A percentile compares a stretch with the other conserved stretches of the same genome.
Conservation (phyloP, 2,888 invertebrate species). For the Pedicia rivosa region DNA sequence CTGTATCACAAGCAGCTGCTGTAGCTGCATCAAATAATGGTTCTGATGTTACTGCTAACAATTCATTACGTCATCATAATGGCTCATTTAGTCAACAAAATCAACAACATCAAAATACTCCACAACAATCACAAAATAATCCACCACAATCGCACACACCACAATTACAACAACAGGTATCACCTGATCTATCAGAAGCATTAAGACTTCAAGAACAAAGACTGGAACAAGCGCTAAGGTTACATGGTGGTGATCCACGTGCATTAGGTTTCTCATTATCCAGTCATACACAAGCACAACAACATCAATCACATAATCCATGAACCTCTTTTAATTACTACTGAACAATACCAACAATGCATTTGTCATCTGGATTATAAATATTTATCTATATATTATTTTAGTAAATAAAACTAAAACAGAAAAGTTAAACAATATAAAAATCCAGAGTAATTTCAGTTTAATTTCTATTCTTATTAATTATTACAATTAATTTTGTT, state of each 20-base stretch:
- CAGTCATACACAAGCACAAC: conserved; percentile 26
- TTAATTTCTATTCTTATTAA: no score
- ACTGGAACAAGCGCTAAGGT: conserved; percentile 64
- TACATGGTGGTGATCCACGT: conserved; percentile 32
- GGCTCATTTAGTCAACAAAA: conserved; percentile 8
- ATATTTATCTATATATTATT: no score
- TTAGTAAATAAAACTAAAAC: no score
- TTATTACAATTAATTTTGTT: no score
- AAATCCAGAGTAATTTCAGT: no score
- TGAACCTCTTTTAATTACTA: conserved; percentile 71
- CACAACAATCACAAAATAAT: conserved; percentile 9
- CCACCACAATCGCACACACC: conserved; percentile 37
- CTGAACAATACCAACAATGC: background rate
- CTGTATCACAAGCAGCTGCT: conserved; percentile 55
- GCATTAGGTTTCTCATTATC: conserved; percentile 3
- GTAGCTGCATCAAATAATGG: conserved; percentile 29
- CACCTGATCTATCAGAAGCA: conserved; percentile 55
- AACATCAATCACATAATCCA: conserved; percentile 42
- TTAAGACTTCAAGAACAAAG: conserved; percentile 61
- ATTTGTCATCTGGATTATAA: no score
- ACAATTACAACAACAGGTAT: conserved; percentile 42
- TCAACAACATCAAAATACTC: background rate
- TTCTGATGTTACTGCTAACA: no score
- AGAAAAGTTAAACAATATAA: no score
- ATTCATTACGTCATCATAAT: conserved; percentile 12